phyloP scores from a whole-genome alignment of 35 echinoderm and acorn worm genomes.

The Amphiura filiformis region DNA sequence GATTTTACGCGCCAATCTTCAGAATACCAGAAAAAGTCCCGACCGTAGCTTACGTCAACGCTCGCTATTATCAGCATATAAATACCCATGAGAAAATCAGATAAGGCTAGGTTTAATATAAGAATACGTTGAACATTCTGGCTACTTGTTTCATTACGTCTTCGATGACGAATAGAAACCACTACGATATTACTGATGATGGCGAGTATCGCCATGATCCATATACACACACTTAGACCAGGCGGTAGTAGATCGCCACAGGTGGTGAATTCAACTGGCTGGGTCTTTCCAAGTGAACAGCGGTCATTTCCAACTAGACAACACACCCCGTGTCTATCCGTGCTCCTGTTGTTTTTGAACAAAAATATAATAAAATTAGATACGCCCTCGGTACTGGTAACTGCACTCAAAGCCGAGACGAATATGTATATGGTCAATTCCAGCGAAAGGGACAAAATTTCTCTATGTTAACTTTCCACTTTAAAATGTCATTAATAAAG shows the following conservation, averaged over 20 bases:
- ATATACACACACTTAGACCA: slow-evolving; percentile 40
- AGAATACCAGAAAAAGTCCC: slow-evolving; percentile 30
- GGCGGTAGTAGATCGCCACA: neutral
- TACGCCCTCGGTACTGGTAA: no score
- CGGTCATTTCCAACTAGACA: neutral
- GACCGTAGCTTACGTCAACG: slow-evolving; percentile 46
- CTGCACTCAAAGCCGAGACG: no score
- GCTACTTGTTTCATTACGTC: slow-evolving; percentile 20
- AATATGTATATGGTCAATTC: no score
- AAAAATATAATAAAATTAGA: no score
- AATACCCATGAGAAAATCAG: slow-evolving; percentile 69
- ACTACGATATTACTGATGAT: slow-evolving; percentile 72
- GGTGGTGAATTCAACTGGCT: neutral
- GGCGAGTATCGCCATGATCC: slow-evolving; percentile 63
- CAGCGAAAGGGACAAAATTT: no score
- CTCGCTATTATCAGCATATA: slow-evolving; percentile 71
- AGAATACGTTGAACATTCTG: slow-evolving; percentile 56
- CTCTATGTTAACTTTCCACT: no score
- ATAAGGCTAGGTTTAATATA: slow-evolving; percentile 55
- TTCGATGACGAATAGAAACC: slow-evolving; percentile 40
- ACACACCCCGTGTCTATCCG: neutral
- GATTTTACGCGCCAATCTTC: slow-evolving; percentile 33
- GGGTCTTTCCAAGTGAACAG: neutral
- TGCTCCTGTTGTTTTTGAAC: neutral
- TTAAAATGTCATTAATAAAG: no score